Evolutionary conservation across 2,888 invertebrate genomes (phyloP), one percentile per base, ranked within the genome.

Genomic region (Stegana nigrithorax): DNA sequence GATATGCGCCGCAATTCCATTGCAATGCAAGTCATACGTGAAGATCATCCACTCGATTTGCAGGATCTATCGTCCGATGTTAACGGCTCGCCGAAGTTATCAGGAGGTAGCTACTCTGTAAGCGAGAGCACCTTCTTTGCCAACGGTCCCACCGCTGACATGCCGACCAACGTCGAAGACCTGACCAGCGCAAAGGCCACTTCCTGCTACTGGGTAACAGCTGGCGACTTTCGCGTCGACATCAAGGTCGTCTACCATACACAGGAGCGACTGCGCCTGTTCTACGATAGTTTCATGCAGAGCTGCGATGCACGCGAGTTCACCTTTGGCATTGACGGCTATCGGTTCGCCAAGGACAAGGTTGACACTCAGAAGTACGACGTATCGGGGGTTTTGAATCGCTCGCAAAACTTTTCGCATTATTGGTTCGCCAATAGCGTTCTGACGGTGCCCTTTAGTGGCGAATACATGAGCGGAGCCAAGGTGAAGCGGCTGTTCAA

Each of bases 381-480:
- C 1, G 55, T 73, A 36, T 72, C 73, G 0, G 70, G 71, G 32
- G 67, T 67, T 2, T 67, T 75, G 0, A 69, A 79, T 0, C 67
- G 64, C 8, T 61, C 63, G 0, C 73, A 79, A 29, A 78, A 68
- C 2, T 67, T 68, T 65, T 84, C 84, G 0, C 81, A 84, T n/a
- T 84, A 82, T 59, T 84, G 85, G 85, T 81, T 84, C 59, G 80
- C 82, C 17, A 81, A 73, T 19, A 82, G 81, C 0, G 81, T 82
- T 44, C 58, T 83, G 45, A 70, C 80, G 0, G 73, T 84, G 58
- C 82, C 84, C 0, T 84, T 84, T 51, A 80, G 70, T 17, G 84
- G 85, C 36, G 77, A 80, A 42, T 68, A 63, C 17, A 68, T 83
- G 60, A 1, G 68, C 0, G 51, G 70, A 2, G 78, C 75, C 0